Base-by-base conservation (phyloP, 2,113 vertebrate genomes). In the Nycticebus coucang region DNA sequence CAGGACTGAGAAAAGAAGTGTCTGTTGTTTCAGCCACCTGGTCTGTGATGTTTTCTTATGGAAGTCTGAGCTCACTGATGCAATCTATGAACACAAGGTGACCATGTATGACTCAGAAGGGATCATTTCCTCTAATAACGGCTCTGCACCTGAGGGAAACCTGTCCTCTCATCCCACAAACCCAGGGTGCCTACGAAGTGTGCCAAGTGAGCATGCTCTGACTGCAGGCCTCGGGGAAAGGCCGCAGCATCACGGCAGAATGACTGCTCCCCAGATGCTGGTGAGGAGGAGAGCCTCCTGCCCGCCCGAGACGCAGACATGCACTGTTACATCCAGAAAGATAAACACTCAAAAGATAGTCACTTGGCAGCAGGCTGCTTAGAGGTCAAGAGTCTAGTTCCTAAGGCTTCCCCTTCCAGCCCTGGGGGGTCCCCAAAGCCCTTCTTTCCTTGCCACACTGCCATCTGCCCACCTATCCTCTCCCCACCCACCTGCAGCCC, bases 241-340 rank as follows among this genome's bases (percentile, higher is more conserved):
- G 12, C 30, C 1, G 7, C 1, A 24, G 79, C 26, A 28, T 18
- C 3, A 35, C 19, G 55, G 28, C 26, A 74, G 3, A 66, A 24
- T 59, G 37, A 53, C 4, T 0, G 5, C 10, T 14, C 21, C 33
- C 35, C 14, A 2, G 59, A 1, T 21, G 53, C 11, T 37, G 60
- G n/a, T 1, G 14, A 57, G 37, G n/a, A 55, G 28, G 17, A 53
- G 45, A 37, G 33, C 28, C 1, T 0, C n/a, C 78, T 28, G 33
- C 24, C n/a, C 17, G 2, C 7, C 19, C 14, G 30, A 87, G 78
- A 30, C 0, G 0, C 5, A 4, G 2, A 4, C 26, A 15, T 15
- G 26, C 18, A 62, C 14, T 37, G 24, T 12, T 18, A 30, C n/a
- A 79, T 5, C 1, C 12, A 68, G 45, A 77, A 59, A 60, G 21